Evolutionary conservation across 2,797 vertebrate genomes (phyloP).

Genomic region (Lerista edwardsae): DNA sequence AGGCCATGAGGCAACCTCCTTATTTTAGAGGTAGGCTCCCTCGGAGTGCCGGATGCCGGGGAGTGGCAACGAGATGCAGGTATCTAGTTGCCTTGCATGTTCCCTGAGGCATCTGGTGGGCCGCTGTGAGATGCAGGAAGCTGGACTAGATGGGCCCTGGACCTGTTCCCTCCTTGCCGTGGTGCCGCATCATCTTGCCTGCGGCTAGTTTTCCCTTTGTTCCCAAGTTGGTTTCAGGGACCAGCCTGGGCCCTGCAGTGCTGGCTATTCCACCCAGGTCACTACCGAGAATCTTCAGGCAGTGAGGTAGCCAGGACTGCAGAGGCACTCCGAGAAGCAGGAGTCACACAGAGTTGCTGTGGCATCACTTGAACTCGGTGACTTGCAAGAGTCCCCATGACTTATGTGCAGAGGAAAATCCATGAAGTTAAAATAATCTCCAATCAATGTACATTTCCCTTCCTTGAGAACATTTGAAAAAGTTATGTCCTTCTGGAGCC

Average conservation of each 20-base stretch:
- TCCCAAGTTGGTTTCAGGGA: background rate
- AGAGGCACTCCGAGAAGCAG: background rate
- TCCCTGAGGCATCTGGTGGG: no score
- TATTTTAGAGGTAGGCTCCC: no score
- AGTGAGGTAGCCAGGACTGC: background rate
- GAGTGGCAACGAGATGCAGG: no score
- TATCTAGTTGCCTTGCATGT: no score
- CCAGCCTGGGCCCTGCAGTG: no score
- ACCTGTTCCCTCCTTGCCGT: no score
- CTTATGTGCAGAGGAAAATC: conserved; percentile 45
- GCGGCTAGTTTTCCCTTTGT: no score
- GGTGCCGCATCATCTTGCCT: no score
- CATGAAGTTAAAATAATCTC: conserved; percentile 53
- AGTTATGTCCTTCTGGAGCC: conserved; percentile 26
- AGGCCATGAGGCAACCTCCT: no score
- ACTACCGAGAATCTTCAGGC: background rate
- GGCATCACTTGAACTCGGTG: conserved; percentile 10
- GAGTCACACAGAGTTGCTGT: background rate
- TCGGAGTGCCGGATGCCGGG: no score
- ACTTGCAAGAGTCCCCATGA: conserved; percentile 45
- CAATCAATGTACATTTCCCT: conserved; percentile 54
- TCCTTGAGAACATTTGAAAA: conserved; percentile 53
- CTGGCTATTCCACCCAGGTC: background rate
- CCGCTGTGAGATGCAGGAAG: no score
- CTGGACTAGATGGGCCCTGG: no score